Base-by-base conservation (phyloP, 2,888 invertebrate genomes). In the Drosophila robusta region DNA sequence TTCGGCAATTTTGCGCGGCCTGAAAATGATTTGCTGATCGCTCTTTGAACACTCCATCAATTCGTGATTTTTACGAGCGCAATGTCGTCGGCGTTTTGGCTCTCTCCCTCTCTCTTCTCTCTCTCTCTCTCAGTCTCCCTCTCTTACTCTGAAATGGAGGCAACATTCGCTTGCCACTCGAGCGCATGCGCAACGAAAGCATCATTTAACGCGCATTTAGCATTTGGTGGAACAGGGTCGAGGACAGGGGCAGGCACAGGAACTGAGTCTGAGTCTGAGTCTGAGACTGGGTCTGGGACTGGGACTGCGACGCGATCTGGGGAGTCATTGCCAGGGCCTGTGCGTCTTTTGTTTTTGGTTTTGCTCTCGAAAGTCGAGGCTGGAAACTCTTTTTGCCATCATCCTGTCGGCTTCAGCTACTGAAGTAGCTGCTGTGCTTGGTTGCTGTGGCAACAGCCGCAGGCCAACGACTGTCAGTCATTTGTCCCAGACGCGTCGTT, bases 1-100 rank as follows among this genome's bases (percentile, higher is more conserved):
- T 84, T 83, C 80, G 84, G 84, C 84, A 84, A 87, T 87, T 84
- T 79, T 75, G 86, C 75, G 79, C 85, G 71, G 81, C 68, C 77
- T 86, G 90, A 80, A 90, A 91, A 91, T 90, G 89, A 91, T 90
- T 91, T 91, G 90, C 85, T 89, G 90, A 90, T 91, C 90, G 90
- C 74, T 75, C 80, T 82, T 84, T 89, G 86, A 90, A 90, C 91
- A 91, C 90, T 90, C 90, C 91, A 90, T 90, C 90, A 91, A 90
- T 91, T 90, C 90, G 90, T 91, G 91, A 90, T 91, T 90, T 90
- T 90, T 91, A 91, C 84, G 91, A 90, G 89, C 90, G 78, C 90
- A 89, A 89, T 88, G 87, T 89, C 81, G 85, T 78, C 70, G 64
- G 61, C 55, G 62, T 63, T 63, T 55, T 52, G n/a, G 4, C 36